Evolutionary conservation across 2,113 vertebrate genomes (phyloP).

Genomic region (Ochotona curzoniae): DNA sequence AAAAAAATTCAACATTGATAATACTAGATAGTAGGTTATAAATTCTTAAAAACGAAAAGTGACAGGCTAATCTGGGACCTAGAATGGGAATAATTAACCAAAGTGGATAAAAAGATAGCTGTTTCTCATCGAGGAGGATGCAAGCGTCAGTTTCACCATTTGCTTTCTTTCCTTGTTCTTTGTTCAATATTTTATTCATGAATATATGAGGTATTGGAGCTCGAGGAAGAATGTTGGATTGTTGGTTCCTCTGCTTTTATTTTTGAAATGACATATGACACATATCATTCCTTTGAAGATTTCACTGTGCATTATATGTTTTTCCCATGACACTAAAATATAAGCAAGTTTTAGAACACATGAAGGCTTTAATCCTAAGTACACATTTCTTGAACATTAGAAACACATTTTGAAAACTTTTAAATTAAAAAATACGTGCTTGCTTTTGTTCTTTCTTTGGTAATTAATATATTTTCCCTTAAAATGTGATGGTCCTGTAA

Average conservation of each 20-base stretch:
- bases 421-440: background rate
- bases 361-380: background rate
- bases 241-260: background rate
- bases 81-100: conserved; percentile 2
- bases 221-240: background rate
- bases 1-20: background rate
- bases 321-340: background rate
- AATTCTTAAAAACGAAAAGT: conserved; percentile 23
- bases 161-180: background rate
- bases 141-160: background rate
- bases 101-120: background rate
- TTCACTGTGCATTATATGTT: conserved; percentile 20
- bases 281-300: background rate
- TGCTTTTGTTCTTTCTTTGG: background rate
- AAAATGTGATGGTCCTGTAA: background rate
- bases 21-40: background rate
- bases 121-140: conserved; percentile 10
- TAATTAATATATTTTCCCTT: background rate
- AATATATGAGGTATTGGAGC: background rate
- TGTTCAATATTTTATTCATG: background rate
- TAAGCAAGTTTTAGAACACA: background rate
- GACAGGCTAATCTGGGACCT: background rate
- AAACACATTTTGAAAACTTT: background rate
- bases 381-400: background rate
- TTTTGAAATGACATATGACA: background rate